phyloP scores from a whole-genome alignment of 2,113 vertebrate species.

The Cephalopholis sonnerati region DNA sequence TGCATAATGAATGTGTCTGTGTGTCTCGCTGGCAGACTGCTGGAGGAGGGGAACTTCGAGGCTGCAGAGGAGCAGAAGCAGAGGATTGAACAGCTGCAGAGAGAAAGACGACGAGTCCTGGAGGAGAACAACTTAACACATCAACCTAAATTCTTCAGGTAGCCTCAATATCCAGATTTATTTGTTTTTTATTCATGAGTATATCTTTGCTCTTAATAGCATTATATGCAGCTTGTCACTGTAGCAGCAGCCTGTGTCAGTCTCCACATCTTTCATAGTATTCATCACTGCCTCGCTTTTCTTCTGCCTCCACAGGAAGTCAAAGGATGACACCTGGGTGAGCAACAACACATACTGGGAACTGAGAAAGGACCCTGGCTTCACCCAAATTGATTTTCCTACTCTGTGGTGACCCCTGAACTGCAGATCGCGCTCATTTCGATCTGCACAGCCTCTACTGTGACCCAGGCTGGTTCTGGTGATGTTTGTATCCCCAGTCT shows the following conservation, averaged over 20 bases:
- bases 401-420: conserved; percentile 90
- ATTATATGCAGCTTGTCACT: neutral
- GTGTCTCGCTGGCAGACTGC: conserved; percentile 82
- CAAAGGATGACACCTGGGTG: conserved; percentile 92
- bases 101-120: conserved; percentile 90
- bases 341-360: conserved; percentile 96
- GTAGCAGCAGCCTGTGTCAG: neutral
- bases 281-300: neutral
- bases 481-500: conserved; percentile 34
- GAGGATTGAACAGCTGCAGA: conserved; percentile 94
- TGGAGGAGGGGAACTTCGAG: conserved; percentile 94
- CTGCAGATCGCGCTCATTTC: conserved; percentile 25
- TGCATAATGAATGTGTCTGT: conserved; percentile 37
- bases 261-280: neutral
- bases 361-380: conserved; percentile 91
- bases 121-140: conserved; percentile 90
- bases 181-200: neutral
- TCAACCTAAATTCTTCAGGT: conserved; percentile 96
- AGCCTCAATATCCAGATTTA: conserved; percentile 13
- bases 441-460: conserved; percentile 55
- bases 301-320: conserved; percentile 85
- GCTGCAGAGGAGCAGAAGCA: conserved; percentile 94
- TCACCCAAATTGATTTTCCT: conserved; percentile 90
- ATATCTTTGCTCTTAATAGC: neutral
- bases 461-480: conserved; percentile 68